phyloP scores from a whole-genome alignment of 2,888 invertebrate genomes.

The Polylopha cassiicola region DNA sequence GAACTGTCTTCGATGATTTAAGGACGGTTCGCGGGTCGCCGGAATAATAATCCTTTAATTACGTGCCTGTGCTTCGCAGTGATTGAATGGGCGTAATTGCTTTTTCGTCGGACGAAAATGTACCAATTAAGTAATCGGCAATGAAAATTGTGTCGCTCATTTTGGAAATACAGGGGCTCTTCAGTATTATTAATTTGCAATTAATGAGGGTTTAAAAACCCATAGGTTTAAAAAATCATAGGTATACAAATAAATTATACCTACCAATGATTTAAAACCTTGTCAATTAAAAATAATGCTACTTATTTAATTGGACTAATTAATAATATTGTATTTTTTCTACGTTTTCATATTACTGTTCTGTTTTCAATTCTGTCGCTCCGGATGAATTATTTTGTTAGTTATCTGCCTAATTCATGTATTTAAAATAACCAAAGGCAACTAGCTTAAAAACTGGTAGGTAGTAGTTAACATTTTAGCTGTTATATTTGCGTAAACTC shows the following conservation, averaged over 20 bases:
- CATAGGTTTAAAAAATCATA: too few species aligned
- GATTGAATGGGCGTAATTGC: constrained; percentile 67
- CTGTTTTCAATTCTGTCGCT: too few species aligned
- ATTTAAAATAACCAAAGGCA: too few species aligned
- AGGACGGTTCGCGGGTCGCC: constrained; percentile 37
- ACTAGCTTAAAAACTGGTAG: too few species aligned
- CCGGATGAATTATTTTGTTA: too few species aligned
- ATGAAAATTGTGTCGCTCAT: constrained; percentile 31
- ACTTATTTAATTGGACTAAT: too few species aligned
- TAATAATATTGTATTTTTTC: too few species aligned
- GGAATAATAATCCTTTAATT: constrained; percentile 64
- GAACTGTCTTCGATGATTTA: constrained; percentile 50
- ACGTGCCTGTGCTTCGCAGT: constrained; percentile 55
- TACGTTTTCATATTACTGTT: too few species aligned
- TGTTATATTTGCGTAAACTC: constrained; percentile 41
- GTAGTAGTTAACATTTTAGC: constrained; percentile 30
- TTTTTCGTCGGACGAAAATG: constrained; percentile 54
- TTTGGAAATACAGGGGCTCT: constrained; percentile 20
- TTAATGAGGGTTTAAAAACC: background rate
- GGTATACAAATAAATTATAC: too few species aligned
- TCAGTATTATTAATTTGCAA: background rate
- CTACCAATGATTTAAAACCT: too few species aligned
- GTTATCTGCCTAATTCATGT: too few species aligned
- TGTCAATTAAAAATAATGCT: too few species aligned
- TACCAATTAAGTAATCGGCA: constrained; percentile 49